phyloP scores from a whole-genome alignment of 2,888 invertebrate genomes.

The Fabriciana adippe region DNA sequence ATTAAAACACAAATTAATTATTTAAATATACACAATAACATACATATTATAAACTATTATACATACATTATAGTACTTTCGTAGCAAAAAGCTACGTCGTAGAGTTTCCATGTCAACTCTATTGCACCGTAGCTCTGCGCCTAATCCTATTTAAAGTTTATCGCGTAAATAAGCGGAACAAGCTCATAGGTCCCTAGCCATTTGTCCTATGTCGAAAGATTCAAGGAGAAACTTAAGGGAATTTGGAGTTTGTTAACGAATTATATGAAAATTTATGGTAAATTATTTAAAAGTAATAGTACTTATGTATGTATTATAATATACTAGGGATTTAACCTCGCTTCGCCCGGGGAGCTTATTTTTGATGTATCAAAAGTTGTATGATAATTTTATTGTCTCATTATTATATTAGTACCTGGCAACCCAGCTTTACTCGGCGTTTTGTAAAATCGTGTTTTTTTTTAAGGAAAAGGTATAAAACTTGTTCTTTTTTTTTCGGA shows the following conservation, averaged over 20 bases:
- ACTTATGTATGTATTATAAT: background rate
- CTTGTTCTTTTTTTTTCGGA: no score
- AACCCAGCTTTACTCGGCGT: no score
- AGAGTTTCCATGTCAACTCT: slow-evolving; percentile 2
- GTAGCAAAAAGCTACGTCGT: slow-evolving; percentile 15
- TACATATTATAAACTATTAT: background rate
- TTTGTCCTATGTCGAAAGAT: slow-evolving; percentile 10
- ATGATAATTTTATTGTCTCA: no score
- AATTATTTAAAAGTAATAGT: background rate
- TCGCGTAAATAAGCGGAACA: slow-evolving; percentile 19
- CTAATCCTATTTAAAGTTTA: slow-evolving; percentile 17
- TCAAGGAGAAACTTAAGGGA: slow-evolving; percentile 2
- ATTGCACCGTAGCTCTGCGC: slow-evolving; percentile 14
- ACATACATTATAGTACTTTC: background rate
- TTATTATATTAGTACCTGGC: no score
- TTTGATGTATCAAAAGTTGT: no score
- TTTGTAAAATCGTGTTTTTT: no score
- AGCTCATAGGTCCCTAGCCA: slow-evolving; percentile 16
- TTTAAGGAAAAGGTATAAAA: no score
- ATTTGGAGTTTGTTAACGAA: background rate
- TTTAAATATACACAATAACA: background rate
- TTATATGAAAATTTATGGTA: slow-evolving; percentile 6
- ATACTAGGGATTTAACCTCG: no score
- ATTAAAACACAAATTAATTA: background rate
- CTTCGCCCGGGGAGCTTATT: no score